Base-by-base conservation (phyloP, 2,888 invertebrate genomes). In the Himalopsyche tibetana region DNA sequence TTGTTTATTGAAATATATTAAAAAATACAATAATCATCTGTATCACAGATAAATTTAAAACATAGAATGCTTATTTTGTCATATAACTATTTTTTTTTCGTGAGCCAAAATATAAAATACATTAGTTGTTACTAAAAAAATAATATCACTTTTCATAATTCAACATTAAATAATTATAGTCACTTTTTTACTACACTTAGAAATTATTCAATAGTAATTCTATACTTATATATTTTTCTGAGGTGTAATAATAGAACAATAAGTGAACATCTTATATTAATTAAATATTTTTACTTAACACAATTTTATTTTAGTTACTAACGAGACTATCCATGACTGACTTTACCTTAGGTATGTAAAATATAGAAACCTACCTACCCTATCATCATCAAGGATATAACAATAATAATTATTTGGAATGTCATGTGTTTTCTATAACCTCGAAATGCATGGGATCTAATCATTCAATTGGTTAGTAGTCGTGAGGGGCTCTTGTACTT, bases 31-130 rank as follows among this genome's bases (percentile, higher is more conserved):
- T 63, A 63, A 63, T 63, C 63, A 40, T 89, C 89, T 82, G 88
- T 85, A 56, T 90, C 91, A 91, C 90, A 80, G 89, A 90, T 89
- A 87, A 19, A 63, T 63, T 63, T 63, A 63, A 63, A 63, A 63
- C 63, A 63, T 19, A 63, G 8, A 63, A 63, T 63, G 63, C 19
- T 63, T 63, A 63, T 63, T 63, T 63, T 28, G 28, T 63, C 63
- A 2, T 63, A 63, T 63, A 63, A n/a, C 9, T n/a, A 19, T 86
- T 17, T 19, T 5, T n/a, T n/a, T 17, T 38, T 81, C 6, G n/a
- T 81, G 40, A 45, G 28, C 81, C 80, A 85, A 56, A 69, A 38
- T 82, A 82, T 19, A 80, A 40, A 82, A 55, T 81, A 19, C 51
- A 69, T 63, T 80, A 55, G 40, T 56, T 19, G 40, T 17, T 28